Evolutionary conservation across 2,888 invertebrate genomes (phyloP), one percentile per base, ranked within the genome.

Genomic region (Protophormia terraenovae): DNA sequence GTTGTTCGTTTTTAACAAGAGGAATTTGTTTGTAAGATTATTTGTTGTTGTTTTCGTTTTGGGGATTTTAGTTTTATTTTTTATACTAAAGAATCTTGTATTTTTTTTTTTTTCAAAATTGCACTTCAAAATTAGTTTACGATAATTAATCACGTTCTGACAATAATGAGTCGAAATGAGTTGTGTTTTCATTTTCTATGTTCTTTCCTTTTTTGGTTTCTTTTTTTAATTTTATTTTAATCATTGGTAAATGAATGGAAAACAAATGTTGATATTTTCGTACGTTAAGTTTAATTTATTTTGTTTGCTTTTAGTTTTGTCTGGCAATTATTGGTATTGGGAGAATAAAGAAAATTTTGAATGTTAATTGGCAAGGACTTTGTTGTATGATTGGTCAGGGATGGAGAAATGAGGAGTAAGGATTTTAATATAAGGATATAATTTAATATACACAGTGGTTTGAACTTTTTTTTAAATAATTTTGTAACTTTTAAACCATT

Each of bases 91-190:
- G 16, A 24, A 22, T 60, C 27, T 58, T 8, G 4, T 5, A 50
- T 22, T 29, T 45, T 53, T 22, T 22, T 55, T 32, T 29, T 53
- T 41, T 45, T 45, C 27, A 24, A 60, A 67, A 69, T 71, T 73
- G 66, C 32, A 53, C 50, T 81, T 81, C 38, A 67, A 78, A 86
- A 87, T 86, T 69, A 47, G 69, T 76, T 69, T 71, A 12, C 35
- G 41, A 87, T 87, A 89, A 89, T 89, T 89, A 89, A 89, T 89
- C 89, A 89, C 87, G 86, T 88, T 86, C 87, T 86, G 88, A 89
- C 89, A 89, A 89, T 89, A 89, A 88, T 89, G 87, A 88, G 88
- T 72, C 60, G 72, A 78, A 86, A 87, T 85, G 82, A 71, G 66
- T 82, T 83, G 53, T 71, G 16, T 58, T 62, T 80, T 67, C 6